Evolutionary conservation across 2,888 invertebrate species (phyloP), one percentile per base, ranked within the genome.

Genomic region (Poecilobothrus nobilitatus): DNA sequence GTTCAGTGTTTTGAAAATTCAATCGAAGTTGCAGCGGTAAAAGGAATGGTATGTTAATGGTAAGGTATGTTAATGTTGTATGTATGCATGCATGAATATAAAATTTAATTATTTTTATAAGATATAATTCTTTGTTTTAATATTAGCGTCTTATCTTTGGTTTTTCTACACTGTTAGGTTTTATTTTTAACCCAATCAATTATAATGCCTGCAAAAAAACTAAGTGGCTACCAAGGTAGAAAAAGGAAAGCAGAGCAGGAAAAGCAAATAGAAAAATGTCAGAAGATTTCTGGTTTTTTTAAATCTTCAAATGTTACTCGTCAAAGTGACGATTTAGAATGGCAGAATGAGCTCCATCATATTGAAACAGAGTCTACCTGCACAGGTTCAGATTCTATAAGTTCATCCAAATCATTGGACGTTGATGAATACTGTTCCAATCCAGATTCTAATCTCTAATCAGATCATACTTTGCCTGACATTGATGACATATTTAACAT

Each of bases 181-280:
- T 63, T 63, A 63, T 63, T 21, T 63, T 63, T 63, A 63, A 63
- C 63, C 63, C 63, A n/a, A n/a, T n/a, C n/a, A n/a, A 63, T 63
- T 21, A 63, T 63, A 63, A 63, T 63, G 63, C 63, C n/a, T n/a
- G n/a, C n/a, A n/a, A n/a, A n/a, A n/a, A n/a, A n/a, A n/a, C n/a
- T n/a, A n/a, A n/a, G n/a, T n/a, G n/a, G n/a, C n/a, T n/a, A n/a
- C n/a, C n/a, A n/a, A n/a, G n/a, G n/a, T n/a, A n/a, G n/a, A n/a
- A 63, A 63, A 63, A 63, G 63, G 22, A 63, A 63, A 20, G 63
- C 63, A 63, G 63, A 63, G 63, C 63, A n/a, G n/a, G n/a, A n/a
- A n/a, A n/a, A n/a, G n/a, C n/a, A n/a, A n/a, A n/a, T n/a, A n/a
- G 15, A 27, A 27, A 27, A 64, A 21, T 64, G 64, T 64, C 44